Evolutionary conservation across 2,888 invertebrate genomes (phyloP), one percentile per base, ranked within the genome.

Genomic region (Brassicogethes aeneus): DNA sequence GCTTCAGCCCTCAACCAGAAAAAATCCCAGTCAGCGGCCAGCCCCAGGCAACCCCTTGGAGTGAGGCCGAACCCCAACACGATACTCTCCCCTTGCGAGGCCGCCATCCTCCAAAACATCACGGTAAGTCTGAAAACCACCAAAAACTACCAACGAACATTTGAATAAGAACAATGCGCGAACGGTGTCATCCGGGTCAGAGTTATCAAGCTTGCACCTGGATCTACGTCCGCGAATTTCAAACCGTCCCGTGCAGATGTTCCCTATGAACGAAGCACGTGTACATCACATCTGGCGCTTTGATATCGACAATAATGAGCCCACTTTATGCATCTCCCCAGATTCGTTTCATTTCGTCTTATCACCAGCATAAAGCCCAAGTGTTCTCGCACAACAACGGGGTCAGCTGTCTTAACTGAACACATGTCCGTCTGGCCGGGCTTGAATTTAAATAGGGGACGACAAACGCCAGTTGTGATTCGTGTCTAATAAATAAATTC

Each of bases 1-100:
- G 79, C 80, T 34, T 74, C 78, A 13, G 82, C 79, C 16, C 62
- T 83, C 49, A 71, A 70, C 46, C 72, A 72, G 53, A 66, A 70
- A 51, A 62, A 65, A 49, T 63, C 67, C 44, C 70, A 73, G 52
- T 64, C 59, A 23, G 70, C 69, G 39, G 68, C 69, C 45, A 73
- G 70, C 56, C 70, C 74, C 45, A 75, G 89, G 58, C 85, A 87
- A 65, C 90, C 90, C 40, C 73, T 90, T 45, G 83, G 82, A 41
- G 74, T 79, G 44, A 75, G 86, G 45, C 73, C 83, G 34, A 79
- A 76, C 51, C 81, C 85, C 51, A 88, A 89, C 72, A 83, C 85
- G 57, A 82, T 84, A 68, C 74, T 85, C 50, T 60, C 73, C 49
- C 69, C 78, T 59, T 68, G 71, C 47, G 68, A 69, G 53, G 66